Evolutionary conservation across 2,797 vertebrate genomes (phyloP).

Genomic region (Trachurus trachurus): DNA sequence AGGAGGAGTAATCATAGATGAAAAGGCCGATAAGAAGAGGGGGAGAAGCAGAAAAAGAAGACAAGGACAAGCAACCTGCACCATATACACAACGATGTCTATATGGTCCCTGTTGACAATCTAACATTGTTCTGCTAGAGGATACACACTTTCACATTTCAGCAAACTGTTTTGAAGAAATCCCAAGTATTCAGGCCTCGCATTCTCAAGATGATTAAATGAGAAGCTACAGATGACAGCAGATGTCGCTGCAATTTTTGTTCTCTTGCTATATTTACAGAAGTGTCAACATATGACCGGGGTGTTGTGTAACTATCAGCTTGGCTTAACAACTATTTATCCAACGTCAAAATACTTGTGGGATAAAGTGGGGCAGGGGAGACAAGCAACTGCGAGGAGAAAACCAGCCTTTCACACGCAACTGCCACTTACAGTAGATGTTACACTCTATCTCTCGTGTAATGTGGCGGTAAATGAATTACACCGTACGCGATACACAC

Average conservation of each 20-base stretch:
- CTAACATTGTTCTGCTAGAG: not conserved
- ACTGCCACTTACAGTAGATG: not conserved
- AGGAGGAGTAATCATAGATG: slow-evolving; percentile 52
- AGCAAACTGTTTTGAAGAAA: slow-evolving; percentile 3
- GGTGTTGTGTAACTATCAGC: slow-evolving; percentile 27
- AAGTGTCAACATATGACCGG: slow-evolving; percentile 11
- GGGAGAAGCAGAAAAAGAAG: not conserved
- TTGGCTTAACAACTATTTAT: slow-evolving; percentile 36
- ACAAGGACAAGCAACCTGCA: not conserved
- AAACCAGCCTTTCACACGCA: not conserved
- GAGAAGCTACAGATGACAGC: not conserved
- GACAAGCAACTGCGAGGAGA: not conserved
- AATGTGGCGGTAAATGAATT: slow-evolving; percentile 45
- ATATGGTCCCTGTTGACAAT: not conserved
- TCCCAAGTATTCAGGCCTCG: not conserved
- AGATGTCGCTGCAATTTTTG: slow-evolving; percentile 14
- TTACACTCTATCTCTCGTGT: slow-evolving; percentile 13
- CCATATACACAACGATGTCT: not conserved
- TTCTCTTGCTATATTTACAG: slow-evolving; percentile 30
- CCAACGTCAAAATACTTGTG: slow-evolving; percentile 27
- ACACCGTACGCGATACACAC: slow-evolving; percentile 31
- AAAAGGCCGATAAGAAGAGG: slow-evolving; percentile 31
- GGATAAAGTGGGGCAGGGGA: slow-evolving; percentile 13
- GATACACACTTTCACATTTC: not conserved
- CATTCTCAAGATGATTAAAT: slow-evolving; percentile 5